Conservation (phyloP, 2,888 invertebrate genomes). For the Cryptocheilus praepositus region DNA sequence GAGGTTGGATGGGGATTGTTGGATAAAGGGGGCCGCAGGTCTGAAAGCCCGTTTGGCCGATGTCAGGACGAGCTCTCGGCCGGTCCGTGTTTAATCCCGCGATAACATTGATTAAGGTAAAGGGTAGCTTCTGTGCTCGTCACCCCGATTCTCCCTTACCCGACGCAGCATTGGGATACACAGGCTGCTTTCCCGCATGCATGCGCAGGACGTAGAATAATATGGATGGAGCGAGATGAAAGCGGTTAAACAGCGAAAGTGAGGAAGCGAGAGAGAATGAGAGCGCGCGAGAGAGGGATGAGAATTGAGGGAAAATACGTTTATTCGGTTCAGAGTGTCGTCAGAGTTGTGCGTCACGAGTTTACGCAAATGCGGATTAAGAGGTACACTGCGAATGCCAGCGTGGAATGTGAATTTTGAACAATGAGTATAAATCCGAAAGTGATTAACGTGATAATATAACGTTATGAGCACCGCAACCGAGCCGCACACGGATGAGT, state of each 20-base stretch:
- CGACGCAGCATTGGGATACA: constrained; percentile 3
- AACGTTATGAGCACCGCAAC: too few species aligned
- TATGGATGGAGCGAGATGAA: background rate
- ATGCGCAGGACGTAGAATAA: background rate
- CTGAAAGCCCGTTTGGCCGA: constrained; percentile 45
- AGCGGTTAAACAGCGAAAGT: background rate
- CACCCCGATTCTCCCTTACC: constrained; percentile 36
- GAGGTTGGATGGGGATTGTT: constrained; percentile 24
- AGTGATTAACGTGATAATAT: too few species aligned
- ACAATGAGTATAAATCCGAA: too few species aligned
- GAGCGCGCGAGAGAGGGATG: constrained; percentile 10
- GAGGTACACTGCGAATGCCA: too few species aligned
- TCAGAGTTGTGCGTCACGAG: too few species aligned
- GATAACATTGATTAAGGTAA: constrained; percentile 64
- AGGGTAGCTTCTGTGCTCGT: constrained; percentile 42
- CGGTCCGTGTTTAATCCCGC: constrained; percentile 55
- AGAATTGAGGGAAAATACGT: background rate
- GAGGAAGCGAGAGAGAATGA: constrained; percentile 12
- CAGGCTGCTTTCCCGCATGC: background rate
- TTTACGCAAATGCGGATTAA: too few species aligned
- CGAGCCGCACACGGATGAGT: too few species aligned
- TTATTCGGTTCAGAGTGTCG: too few species aligned
- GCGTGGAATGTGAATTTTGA: too few species aligned
- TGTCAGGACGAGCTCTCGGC: constrained; percentile 35
- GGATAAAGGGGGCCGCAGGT: constrained; percentile 37